Conservation (phyloP, 1,140 invertebrate species). For the Penaeus japonicus region DNA sequence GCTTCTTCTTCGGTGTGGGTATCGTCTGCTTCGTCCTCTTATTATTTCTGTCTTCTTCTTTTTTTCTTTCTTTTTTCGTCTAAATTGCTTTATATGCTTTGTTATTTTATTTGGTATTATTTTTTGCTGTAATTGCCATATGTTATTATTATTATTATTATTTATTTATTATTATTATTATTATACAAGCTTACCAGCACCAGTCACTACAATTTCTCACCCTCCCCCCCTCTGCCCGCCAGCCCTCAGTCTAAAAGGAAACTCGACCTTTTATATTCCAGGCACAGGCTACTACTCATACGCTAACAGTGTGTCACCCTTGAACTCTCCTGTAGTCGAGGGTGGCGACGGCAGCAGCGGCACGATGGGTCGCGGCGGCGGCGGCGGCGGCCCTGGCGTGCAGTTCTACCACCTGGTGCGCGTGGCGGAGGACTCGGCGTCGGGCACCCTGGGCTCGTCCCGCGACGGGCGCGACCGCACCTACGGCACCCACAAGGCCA, state of each 20-base stretch:
- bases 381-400: constrained; percentile 73
- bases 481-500: constrained; percentile 87
- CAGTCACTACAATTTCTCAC: not conserved
- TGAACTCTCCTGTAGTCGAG: constrained; percentile 56
- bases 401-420: constrained; percentile 85
- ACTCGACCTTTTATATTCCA: constrained; percentile 41
- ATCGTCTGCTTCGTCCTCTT: too few species aligned
- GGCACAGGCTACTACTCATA: constrained; percentile 57
- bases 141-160: too few species aligned
- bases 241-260: not conserved
- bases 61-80: too few species aligned
- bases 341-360: constrained; percentile 10
- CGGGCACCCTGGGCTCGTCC: constrained; percentile 60
- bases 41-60: too few species aligned
- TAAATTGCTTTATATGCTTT: too few species aligned
- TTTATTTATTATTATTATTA: too few species aligned
- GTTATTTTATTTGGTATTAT: too few species aligned
- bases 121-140: too few species aligned
- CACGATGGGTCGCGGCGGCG: not conserved
- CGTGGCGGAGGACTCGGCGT: constrained; percentile 76
- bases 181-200: too few species aligned
- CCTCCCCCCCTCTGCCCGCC: not conserved
- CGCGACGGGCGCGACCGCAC: constrained; percentile 60
- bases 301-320: constrained; percentile 57
- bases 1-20: too few species aligned